Percentiles rank a stretch among this genome's conserved stretches.
These are phyloP conservation scores for Rousettus madagascariensis DNA, from an alignment of 2,797 vertebrate genomes.

Conservation along the genomic window DNA sequence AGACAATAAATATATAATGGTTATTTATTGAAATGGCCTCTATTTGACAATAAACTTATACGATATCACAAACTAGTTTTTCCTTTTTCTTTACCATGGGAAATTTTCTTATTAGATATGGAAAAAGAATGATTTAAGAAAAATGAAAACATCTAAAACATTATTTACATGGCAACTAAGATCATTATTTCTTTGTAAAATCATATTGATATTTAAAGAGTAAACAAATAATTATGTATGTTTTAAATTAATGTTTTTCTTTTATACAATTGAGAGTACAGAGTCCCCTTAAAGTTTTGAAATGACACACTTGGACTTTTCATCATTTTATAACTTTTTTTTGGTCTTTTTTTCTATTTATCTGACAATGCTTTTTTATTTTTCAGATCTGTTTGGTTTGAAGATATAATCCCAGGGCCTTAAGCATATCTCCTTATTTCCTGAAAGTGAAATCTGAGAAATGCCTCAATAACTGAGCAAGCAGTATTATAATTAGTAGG, in stretches of 20 bases:
- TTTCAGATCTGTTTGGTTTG: not conserved
- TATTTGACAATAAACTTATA: not conserved
- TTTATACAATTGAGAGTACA: not conserved
- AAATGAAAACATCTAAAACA: not conserved
- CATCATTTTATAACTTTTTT: not conserved
- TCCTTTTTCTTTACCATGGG: not conserved
- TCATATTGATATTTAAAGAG: not conserved
- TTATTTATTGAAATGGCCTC: not conserved
- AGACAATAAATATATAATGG: not conserved
- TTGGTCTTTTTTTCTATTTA: not conserved
- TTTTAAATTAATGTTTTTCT: slow-evolving; percentile 18
- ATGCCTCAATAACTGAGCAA: not conserved
- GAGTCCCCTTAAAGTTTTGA: not conserved
- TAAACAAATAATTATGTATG: not conserved
- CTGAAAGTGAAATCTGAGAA: not conserved
- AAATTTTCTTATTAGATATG: not conserved
- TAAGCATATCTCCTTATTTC: not conserved
- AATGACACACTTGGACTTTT: not conserved
- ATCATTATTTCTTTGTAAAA: not conserved
- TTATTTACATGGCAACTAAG: not conserved
- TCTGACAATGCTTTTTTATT: not conserved
- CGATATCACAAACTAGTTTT: not conserved
- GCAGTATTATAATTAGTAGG: not conserved
- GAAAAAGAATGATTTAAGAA: not conserved
- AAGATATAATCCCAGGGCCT: not conserved